A percentile compares a stretch with the other conserved stretches of the same genome.
Evolutionary conservation across 2,888 invertebrate genomes (phyloP).

Genomic region (Mythimna albipuncta): DNA sequence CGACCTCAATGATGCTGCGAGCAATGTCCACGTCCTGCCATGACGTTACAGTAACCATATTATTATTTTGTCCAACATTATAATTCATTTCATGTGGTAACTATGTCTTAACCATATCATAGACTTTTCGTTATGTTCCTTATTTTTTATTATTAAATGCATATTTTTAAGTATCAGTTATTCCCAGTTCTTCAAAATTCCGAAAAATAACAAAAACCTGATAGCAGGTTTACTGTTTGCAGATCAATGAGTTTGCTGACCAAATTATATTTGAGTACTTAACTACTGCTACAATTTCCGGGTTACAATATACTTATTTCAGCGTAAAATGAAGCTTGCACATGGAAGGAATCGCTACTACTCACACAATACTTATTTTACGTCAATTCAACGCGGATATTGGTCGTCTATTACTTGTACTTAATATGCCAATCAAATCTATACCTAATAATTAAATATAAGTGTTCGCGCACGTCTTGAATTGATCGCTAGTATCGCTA

Average conservation of each 20-base stretch:
- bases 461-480: constrained; percentile 29
- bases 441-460: constrained; percentile 30
- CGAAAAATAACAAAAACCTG: neutral
- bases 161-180: neutral
- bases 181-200: neutral
- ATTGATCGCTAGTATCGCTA: constrained; percentile 22
- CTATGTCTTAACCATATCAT: neutral
- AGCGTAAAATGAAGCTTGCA: constrained; percentile 3
- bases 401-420: constrained; percentile 22
- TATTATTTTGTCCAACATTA: constrained; percentile 2
- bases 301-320: neutral
- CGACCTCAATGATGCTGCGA: constrained; percentile 35
- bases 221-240: neutral
- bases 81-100: constrained; percentile 6
- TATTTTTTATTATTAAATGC: neutral
- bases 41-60: constrained; percentile 13
- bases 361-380: constrained; percentile 19
- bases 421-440: constrained; percentile 23
- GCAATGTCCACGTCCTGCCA: constrained; percentile 40
- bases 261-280: neutral
- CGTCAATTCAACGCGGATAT: constrained; percentile 32
- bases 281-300: neutral
- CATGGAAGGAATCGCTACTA: neutral
- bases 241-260: neutral
- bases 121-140: neutral